Evolutionary conservation across 2,888 invertebrate species (phyloP).

Genomic region (Rhimphoctona megacephalus): DNA sequence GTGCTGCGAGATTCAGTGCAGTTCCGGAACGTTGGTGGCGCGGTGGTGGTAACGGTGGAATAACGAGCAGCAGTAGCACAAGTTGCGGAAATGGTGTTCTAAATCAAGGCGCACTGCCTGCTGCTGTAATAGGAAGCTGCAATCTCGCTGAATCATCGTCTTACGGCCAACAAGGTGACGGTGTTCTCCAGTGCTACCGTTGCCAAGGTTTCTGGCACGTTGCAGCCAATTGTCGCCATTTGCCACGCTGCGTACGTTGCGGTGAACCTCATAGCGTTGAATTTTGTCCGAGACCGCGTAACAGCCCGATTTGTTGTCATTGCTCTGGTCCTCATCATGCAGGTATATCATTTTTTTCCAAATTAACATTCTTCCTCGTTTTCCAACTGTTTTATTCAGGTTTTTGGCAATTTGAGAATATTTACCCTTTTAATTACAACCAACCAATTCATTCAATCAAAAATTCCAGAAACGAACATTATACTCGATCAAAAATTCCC

Average conservation of each 20-base stretch:
- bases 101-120: slow-evolving; percentile 51
- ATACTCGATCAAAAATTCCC: no score
- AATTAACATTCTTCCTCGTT: background rate
- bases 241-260: slow-evolving; percentile 86
- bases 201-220: slow-evolving; percentile 87
- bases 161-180: slow-evolving; percentile 81
- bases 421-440: background rate
- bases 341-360: slow-evolving; percentile 77
- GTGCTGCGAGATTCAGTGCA: slow-evolving; percentile 84
- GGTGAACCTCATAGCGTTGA: slow-evolving; percentile 86
- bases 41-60: slow-evolving; percentile 59
- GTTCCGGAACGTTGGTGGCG: slow-evolving; percentile 83
- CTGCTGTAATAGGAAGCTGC: slow-evolving; percentile 51
- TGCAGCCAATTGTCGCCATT: slow-evolving; percentile 85
- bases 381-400: background rate
- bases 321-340: slow-evolving; percentile 86
- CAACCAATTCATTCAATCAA: background rate
- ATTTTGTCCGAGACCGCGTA: slow-evolving; percentile 85
- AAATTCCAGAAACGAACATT: background rate
- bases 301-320: slow-evolving; percentile 86
- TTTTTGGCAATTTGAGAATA: background rate
- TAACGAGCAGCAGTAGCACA: slow-evolving; percentile 45
- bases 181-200: slow-evolving; percentile 85
- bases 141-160: slow-evolving; percentile 61
- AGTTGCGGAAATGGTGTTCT: slow-evolving; percentile 65